phyloP scores from a whole-genome alignment of 2,888 invertebrate genomes.

The Brachyptera putata region DNA sequence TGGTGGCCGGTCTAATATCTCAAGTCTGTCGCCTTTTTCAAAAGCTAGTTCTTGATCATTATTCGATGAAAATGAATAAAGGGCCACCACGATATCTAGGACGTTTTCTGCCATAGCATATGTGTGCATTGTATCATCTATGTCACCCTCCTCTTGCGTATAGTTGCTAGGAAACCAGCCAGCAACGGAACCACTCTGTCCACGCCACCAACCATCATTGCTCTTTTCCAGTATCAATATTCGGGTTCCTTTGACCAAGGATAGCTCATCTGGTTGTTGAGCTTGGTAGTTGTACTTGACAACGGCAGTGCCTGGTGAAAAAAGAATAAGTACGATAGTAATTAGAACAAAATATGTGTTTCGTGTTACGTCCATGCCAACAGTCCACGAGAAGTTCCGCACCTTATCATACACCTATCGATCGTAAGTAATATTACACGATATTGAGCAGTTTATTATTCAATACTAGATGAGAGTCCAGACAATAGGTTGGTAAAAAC shows the following conservation, averaged over 20 bases:
- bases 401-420: too few relatives aligned
- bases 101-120: constrained; percentile 94
- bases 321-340: too few relatives aligned
- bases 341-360: too few relatives aligned
- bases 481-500: too few relatives aligned
- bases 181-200: constrained; percentile 65
- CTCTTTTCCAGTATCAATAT: constrained; percentile 96
- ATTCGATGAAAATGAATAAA: constrained; percentile 90
- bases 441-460: too few relatives aligned
- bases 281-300: constrained; percentile 96
- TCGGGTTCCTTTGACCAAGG: constrained; percentile 89
- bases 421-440: too few relatives aligned
- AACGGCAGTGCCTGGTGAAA: constrained; percentile 78
- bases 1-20: constrained; percentile 92
- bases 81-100: constrained; percentile 91
- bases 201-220: constrained; percentile 99
- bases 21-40: constrained; percentile 93
- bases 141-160: constrained; percentile 80
- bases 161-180: constrained; percentile 99
- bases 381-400: too few relatives aligned
- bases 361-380: too few relatives aligned
- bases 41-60: constrained; percentile 95
- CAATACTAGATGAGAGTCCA: too few relatives aligned
- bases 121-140: constrained; percentile 82
- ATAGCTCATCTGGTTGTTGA: constrained; percentile 92